These are phyloP conservation scores for Campoplex nolae DNA, from an alignment of 2,888 invertebrate genomes.

Conservation along the genomic window DNA sequence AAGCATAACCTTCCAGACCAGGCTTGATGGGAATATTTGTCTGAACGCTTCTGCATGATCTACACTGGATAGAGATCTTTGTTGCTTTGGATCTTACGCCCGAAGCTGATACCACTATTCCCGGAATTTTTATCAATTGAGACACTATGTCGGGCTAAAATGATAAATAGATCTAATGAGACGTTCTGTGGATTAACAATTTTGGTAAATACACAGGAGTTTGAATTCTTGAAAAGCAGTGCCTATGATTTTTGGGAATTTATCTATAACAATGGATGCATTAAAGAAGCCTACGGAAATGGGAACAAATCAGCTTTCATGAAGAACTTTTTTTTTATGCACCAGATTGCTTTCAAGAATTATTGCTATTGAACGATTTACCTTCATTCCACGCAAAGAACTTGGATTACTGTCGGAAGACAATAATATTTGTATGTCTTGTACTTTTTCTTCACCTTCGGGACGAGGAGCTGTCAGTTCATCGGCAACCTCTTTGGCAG, in stretches of 20 bases:
- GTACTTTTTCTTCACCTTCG: constrained; percentile 94
- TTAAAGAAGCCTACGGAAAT: neutral
- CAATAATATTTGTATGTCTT: constrained; percentile 96
- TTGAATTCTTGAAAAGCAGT: neutral
- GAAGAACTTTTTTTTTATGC: neutral
- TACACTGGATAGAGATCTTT: constrained; percentile 97
- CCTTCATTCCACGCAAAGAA: constrained; percentile 94
- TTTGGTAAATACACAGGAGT: neutral
- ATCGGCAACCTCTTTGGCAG: constrained; percentile 98
- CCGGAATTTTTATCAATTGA: constrained; percentile 96
- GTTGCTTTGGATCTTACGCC: constrained; percentile 98
- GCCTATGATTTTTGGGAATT: neutral
- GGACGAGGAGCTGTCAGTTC: constrained; percentile 97
- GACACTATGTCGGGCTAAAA: constrained; percentile 96
- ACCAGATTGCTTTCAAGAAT: constrained; percentile 30
- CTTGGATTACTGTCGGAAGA: constrained; percentile 93
- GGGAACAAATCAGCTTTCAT: neutral
- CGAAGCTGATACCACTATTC: constrained; percentile 97
- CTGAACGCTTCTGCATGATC: constrained; percentile 95
- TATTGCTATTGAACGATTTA: constrained; percentile 78
- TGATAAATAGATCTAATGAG: constrained; percentile 1
- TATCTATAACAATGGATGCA: neutral
- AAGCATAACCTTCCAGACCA: constrained; percentile 97
- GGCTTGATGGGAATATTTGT: constrained; percentile 96
- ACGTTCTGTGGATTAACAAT: neutral